Evolutionary conservation across 2,888 invertebrate genomes (phyloP), one percentile per base, ranked within the genome.

Genomic region (Pristionchus entomophagus): DNA sequence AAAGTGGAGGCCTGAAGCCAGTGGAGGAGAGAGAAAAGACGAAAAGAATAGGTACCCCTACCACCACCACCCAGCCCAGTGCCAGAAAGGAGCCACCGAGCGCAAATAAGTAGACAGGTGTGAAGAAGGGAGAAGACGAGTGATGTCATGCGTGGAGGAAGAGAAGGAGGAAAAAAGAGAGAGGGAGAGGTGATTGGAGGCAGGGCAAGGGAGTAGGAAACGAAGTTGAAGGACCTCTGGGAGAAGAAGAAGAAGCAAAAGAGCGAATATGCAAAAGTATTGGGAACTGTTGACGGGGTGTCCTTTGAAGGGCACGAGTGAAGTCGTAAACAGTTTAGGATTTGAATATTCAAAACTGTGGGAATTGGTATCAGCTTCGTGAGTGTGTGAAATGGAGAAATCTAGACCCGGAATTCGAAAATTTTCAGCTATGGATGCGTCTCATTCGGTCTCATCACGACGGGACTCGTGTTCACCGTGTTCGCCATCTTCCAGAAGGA

Each of bases 401-500:
- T 19, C n/a, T 12, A n/a, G 19, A 19, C 4, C 1, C 38, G 53
- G 56, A 77, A 38, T 5, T 65, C 19, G 65, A 86, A 45, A n/a
- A n/a, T n/a, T 92, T 91, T 88, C 88, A 93, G 93, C 86, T 93
- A 93, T 88, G 93, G 92, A 49, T 88, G 88, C 85, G 93, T 93
- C 73, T 91, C 93, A 59, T 89, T 91, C 85, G 89, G 90, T 86
- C 92, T 93, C 29, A 91, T 93, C 49, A 86, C 91, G 19, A 91
- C 93, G 88, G 93, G 93, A 85, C 89, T 93, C 87, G 91, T 93
- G 19, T 93, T 93, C 89, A 93, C 93, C 41, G 91, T 92, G 26
- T 93, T 93, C 86, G 92, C 93, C 80, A 91, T 93, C 62, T 93
- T 93, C 88, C 91, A 93, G 82, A 93, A 93, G 84, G 92, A 93